Conservation (phyloP, 2,797 vertebrate species). For the Gobionotothen gibberifrons region DNA sequence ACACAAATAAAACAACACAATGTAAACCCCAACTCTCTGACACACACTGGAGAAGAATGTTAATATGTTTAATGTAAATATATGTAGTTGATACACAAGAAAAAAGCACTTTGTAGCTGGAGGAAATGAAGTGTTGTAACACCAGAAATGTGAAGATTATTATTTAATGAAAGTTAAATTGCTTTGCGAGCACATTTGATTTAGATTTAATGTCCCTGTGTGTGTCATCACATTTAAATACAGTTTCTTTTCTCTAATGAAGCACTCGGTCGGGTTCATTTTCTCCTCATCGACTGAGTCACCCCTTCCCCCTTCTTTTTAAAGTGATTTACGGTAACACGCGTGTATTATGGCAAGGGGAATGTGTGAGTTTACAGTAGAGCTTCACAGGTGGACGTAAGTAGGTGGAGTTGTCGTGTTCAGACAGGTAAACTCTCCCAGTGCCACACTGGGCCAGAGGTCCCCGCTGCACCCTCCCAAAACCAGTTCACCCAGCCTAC, state of each 20-base stretch:
- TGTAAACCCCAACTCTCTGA: background rate
- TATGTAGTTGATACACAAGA: background rate
- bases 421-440: constrained; percentile 41
- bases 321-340: constrained; percentile 49
- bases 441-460: constrained; percentile 50
- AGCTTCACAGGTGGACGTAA: constrained; percentile 20
- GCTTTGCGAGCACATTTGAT: background rate
- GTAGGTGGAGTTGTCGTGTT: constrained; percentile 29
- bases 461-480: constrained; percentile 49
- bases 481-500: constrained; percentile 56
- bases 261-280: constrained; percentile 24
- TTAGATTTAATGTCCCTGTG: background rate
- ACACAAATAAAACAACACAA: constrained; percentile 69
- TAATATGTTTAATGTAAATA: background rate
- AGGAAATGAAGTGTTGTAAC: background rate
- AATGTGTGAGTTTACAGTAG: constrained; percentile 23
- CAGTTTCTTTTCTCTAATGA: constrained; percentile 27
- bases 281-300: constrained; percentile 51
- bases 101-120: background rate
- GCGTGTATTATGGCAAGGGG: constrained; percentile 18
- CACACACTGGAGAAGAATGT: background rate
- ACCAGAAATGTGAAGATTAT: background rate
- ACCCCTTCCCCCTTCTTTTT: constrained; percentile 6
- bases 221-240: constrained; percentile 49
- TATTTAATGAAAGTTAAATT: background rate